Percentiles rank a stretch among this genome's conserved stretches.
phyloP scores from a whole-genome alignment of 2,113 vertebrate genomes.

The Struthidea cinerea region DNA sequence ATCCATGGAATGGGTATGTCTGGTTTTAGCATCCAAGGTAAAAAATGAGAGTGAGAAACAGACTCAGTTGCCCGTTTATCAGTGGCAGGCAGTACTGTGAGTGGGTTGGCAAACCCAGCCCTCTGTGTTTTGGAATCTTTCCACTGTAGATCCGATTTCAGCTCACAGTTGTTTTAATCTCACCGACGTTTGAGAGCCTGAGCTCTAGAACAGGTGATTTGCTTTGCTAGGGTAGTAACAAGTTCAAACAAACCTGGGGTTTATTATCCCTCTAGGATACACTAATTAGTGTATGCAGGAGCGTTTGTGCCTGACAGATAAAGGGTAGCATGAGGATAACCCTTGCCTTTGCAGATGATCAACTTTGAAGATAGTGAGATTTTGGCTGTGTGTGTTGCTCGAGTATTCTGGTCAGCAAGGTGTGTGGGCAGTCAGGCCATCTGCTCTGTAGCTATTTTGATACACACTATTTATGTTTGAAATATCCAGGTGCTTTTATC shows the following conservation, averaged over 20 bases:
- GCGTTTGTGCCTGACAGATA: not conserved
- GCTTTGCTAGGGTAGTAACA: not conserved
- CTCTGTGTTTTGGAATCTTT: not conserved
- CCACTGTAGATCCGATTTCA: not conserved
- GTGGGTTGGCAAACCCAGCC: not conserved
- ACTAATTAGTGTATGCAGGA: not conserved
- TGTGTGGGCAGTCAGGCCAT: conserved; percentile 33
- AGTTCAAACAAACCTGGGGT: not conserved
- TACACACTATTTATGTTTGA: not conserved
- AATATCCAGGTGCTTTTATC: conserved; percentile 18
- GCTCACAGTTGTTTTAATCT: not conserved
- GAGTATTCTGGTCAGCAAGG: conserved; percentile 46
- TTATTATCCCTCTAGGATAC: not conserved
- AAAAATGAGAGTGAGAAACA: not conserved
- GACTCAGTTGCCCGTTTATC: not conserved
- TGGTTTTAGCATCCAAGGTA: not conserved
- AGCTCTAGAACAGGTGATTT: conserved; percentile 11
- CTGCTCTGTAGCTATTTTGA: conserved; percentile 43
- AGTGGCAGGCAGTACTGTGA: not conserved
- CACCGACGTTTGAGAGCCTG: not conserved
- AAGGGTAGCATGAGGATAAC: not conserved
- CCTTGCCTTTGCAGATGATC: not conserved
- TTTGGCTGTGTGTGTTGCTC: not conserved
- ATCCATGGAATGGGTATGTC: not conserved
- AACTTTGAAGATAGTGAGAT: not conserved